A percentile compares a stretch with the other conserved stretches of the same genome.
These are phyloP conservation scores for Edolisoma coerulescens DNA, from an alignment of 2,113 vertebrate species.

Conservation along the genomic window DNA sequence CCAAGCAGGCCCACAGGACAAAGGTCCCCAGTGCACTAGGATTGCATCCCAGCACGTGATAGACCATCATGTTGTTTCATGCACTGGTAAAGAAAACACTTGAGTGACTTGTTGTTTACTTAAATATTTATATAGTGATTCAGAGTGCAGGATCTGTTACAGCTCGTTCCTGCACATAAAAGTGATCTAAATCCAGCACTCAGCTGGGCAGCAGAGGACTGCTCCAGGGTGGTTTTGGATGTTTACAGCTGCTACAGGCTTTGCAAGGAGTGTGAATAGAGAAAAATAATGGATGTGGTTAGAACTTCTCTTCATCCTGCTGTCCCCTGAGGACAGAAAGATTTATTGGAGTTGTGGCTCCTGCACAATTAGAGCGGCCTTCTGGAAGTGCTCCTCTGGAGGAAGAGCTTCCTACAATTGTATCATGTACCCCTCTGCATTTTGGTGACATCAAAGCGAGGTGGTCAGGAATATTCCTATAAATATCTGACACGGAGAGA, in stretches of 20 bases:
- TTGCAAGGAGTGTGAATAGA: background rate
- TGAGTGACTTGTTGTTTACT: conserved; percentile 7
- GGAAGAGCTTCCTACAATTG: conserved; percentile 22
- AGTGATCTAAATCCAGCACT: background rate
- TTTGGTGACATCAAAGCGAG: conserved; percentile 22
- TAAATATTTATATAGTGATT: background rate
- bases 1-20: background rate
- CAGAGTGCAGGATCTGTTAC: background rate
- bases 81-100: background rate
- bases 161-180: background rate
- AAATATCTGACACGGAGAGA: background rate
- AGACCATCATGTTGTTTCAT: background rate
- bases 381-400: conserved; percentile 22
- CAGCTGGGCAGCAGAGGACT: background rate
- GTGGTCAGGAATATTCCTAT: background rate
- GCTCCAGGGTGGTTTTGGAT: background rate
- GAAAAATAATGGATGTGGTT: conserved; percentile 26
- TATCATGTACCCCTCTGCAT: background rate
- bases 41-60: background rate
- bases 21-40: background rate
- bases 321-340: conserved; percentile 1
- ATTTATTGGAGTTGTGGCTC: background rate
- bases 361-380: background rate
- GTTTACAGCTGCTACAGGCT: background rate
- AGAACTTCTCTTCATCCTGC: conserved; percentile 10